Evolutionary conservation across 2,113 vertebrate species (phyloP), one percentile per base, ranked within the genome.

Genomic region (Phylloscopus trochiloides): DNA sequence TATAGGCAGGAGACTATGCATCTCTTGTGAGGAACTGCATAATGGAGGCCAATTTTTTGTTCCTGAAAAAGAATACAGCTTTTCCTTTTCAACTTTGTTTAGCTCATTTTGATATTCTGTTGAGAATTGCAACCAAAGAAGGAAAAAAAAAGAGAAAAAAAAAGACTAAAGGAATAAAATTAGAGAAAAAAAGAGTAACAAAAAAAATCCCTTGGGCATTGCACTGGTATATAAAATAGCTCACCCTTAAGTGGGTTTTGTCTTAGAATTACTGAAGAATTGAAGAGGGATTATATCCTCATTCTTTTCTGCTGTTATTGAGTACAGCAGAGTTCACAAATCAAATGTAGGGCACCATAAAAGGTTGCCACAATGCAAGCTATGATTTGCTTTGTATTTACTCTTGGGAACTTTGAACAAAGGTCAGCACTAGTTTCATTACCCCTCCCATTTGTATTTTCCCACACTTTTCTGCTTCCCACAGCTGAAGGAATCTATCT

Each of bases 381-480:
- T 54, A 26, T 42, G 62, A n/a, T 80, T 92, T 75, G 70, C 50
- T 96, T 78, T 80, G 47, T 54, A 55, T 68, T 88, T 74, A 55
- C 74, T 97, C 96, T 93, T 97, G 97, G 95, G 93, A 98, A 94
- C 79, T 95, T 91, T 63, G 67, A 74, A 76, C 19, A 84, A 86
- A 92, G 93, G 94, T 97, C 92, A 97, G 51, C 43, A 65, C 17
- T 61, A 77, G 54, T 63, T 93, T 92, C 45, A 31, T 74, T 38
- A 59, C 74, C n/a, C 76, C 81, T 92, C 77, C 88, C 42, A 14
- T 88, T 63, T 77, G 40, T 48, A 51, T 92, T 98, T 98, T 98
- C 97, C 97, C 98, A 97, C 93, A 96, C 90, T 92, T 78, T 81
- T 84, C 42, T 92, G 89, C 75, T 94, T 92, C 90, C 84, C 92